These are phyloP conservation scores for Macropis europaea DNA, from an alignment of 2,888 invertebrate genomes.

Conservation along the genomic window DNA sequence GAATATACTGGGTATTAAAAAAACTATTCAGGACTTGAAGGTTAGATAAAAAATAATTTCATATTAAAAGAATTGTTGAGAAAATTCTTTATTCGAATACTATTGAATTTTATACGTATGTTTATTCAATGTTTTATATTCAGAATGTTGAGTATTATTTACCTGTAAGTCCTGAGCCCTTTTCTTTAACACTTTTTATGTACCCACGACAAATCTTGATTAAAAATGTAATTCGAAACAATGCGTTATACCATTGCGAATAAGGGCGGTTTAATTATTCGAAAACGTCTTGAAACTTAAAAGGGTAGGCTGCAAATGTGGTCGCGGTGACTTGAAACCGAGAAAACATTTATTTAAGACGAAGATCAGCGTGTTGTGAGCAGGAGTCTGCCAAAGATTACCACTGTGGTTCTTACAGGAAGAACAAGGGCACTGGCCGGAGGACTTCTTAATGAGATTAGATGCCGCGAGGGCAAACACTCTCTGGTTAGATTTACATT, in stretches of 20 bases:
- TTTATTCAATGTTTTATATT: no score
- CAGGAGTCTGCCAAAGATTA: conserved; percentile 76
- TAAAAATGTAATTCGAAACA: not conserved
- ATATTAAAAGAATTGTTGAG: no score
- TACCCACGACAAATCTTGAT: not conserved
- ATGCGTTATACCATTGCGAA: not conserved
- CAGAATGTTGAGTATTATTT: no score
- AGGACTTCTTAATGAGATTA: conserved; percentile 80
- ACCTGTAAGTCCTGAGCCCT: no score
- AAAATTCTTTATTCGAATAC: no score
- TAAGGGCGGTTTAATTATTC: conserved; percentile 10
- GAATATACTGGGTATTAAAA: no score
- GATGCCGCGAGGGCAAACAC: conserved; percentile 76
- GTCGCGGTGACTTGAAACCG: conserved; percentile 67
- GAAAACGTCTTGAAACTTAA: not conserved
- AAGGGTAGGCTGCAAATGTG: conserved; percentile 21
- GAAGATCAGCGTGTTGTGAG: conserved; percentile 74
- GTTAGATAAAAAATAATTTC: no score
- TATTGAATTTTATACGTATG: no score
- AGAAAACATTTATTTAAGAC: conserved; percentile 77
- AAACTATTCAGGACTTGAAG: no score
- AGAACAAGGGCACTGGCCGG: conserved; percentile 65
- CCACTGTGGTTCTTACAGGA: conserved; percentile 65
- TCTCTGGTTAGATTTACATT: conserved; percentile 78
- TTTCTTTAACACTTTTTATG: no score